Base-by-base conservation (phyloP, 2,888 invertebrate species). In the Sarcophaga subvicina region DNA sequence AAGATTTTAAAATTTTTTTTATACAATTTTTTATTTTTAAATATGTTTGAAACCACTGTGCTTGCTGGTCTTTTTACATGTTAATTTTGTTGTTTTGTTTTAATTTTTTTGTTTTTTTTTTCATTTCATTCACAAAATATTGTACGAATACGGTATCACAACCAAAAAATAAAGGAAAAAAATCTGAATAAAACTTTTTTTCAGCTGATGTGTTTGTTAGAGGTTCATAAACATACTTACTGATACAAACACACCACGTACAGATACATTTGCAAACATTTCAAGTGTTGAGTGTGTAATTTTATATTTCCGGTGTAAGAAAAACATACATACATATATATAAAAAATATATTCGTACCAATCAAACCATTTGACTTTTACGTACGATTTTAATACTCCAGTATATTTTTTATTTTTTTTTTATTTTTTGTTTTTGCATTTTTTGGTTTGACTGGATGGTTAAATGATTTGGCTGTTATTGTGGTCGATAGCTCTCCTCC, bases 211-310 rank as follows among this genome's bases (percentile, higher is more conserved):
- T 82, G 85, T 71, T 66, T 79, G 78, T 87, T 84, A 76, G 83
- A 83, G 78, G 69, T 88, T 73, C 47, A 63, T 70, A 81, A 63
- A 71, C 63, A 79, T 54, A 54, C 17, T 54, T 12, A 54, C 54
- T 14, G 0, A 54, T 4, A 54, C 1, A 2, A 4, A 5, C 54
- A 54, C 54, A 14, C 14, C 10, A 17, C 17, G 17, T 17, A 54
- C 4, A 54, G 54, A 54, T 14, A 54, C 14, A 14, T 54, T 54
- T 70, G 88, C 83, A 89, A 88, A 91, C 89, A 90, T 90, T 91
- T 92, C 91, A 91, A 92, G 92, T 92, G 92, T 92, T 92, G 92
- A 92, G 91, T 92, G 90, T 91, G 93, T 92, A 92, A 92, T 92
- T 92, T 93, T 93, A 92, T 92, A 92, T 92, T 92, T 92, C 92